Conservation (phyloP, 2,113 vertebrate species). For the Rhinoptilus africanus region DNA sequence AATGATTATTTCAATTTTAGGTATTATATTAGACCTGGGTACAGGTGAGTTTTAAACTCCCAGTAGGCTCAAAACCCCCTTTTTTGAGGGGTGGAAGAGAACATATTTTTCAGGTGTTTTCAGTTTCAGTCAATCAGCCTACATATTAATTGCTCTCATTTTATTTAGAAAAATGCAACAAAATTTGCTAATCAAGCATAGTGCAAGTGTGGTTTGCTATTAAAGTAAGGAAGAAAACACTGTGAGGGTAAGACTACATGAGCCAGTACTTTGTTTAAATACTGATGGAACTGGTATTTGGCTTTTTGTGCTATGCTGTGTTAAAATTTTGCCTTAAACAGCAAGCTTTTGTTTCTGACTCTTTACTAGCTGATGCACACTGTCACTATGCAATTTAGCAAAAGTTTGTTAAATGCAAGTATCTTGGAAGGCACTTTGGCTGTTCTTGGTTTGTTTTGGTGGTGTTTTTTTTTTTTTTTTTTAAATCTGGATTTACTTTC, state of each 20-base stretch:
- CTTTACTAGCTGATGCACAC: background rate
- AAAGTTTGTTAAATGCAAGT: constrained; percentile 13
- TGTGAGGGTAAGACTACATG: constrained; percentile 5
- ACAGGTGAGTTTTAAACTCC: constrained; percentile 7
- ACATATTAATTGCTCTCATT: constrained; percentile 13
- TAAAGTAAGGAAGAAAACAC: background rate
- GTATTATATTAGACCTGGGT: background rate
- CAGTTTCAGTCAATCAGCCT: constrained; percentile 23
- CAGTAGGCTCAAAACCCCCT: background rate
- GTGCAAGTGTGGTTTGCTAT: constrained; percentile 39
- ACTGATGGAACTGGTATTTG: background rate
- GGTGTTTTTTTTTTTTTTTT: background rate
- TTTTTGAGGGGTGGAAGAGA: constrained; percentile 28
- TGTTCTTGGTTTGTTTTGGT: background rate
- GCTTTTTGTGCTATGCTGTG: constrained; percentile 14
- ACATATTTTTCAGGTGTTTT: constrained; percentile 6
- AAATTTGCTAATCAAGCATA: constrained; percentile 18
- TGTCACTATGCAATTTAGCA: constrained; percentile 70
- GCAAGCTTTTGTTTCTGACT: constrained; percentile 53
- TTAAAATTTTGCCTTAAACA: constrained; percentile 60
- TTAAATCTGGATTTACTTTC: constrained; percentile 13
- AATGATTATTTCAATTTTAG: constrained; percentile 41
- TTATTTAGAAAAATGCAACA: constrained; percentile 8
- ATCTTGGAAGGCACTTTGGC: background rate
- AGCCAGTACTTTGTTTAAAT: constrained; percentile 36